Percentiles rank a stretch among this genome's conserved stretches.
phyloP scores from a whole-genome alignment of 2,888 invertebrate genomes.

The Lasioglossum leucozonium region DNA sequence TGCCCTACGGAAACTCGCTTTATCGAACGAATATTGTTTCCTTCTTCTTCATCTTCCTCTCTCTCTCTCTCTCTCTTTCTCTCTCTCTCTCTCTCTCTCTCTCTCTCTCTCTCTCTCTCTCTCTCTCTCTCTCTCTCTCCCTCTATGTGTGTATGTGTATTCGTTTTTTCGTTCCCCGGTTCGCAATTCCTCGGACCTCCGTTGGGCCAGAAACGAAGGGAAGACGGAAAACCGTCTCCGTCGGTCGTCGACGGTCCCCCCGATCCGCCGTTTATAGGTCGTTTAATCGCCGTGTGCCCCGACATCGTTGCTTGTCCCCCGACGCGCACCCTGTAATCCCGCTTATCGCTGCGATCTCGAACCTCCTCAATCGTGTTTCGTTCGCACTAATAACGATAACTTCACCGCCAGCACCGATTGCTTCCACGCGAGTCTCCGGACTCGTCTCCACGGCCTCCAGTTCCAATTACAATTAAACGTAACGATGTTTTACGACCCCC shows the following conservation, averaged over 20 bases:
- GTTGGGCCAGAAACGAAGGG: conserved; percentile 30
- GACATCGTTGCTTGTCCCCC: conserved; percentile 49
- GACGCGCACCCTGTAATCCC: conserved; percentile 16
- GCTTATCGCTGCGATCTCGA: conserved; percentile 40
- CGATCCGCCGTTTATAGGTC: conserved; percentile 53
- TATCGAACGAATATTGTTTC: conserved; percentile 67
- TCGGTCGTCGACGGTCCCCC: conserved; percentile 29
- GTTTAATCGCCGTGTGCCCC: conserved; percentile 12
- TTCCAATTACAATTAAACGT: conserved; percentile 35
- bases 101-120: no score
- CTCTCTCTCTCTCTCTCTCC: no score
- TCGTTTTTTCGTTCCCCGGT: not conserved
- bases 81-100: no score
- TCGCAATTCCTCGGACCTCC: not conserved
- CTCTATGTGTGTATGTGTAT: no score
- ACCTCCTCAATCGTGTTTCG: conserved; percentile 45
- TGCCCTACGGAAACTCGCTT: conserved; percentile 67
- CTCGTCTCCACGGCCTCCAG: not conserved
- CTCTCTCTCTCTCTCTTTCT: no score
- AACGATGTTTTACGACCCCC: conserved; percentile 24
- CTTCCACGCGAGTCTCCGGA: not conserved
- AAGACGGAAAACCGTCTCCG: not conserved
- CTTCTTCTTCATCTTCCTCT: not conserved
- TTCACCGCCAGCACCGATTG: conserved; percentile 2
- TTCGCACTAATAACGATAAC: conserved; percentile 42